Conservation (phyloP, 2,113 vertebrate species). For the Tyrannus savana region DNA sequence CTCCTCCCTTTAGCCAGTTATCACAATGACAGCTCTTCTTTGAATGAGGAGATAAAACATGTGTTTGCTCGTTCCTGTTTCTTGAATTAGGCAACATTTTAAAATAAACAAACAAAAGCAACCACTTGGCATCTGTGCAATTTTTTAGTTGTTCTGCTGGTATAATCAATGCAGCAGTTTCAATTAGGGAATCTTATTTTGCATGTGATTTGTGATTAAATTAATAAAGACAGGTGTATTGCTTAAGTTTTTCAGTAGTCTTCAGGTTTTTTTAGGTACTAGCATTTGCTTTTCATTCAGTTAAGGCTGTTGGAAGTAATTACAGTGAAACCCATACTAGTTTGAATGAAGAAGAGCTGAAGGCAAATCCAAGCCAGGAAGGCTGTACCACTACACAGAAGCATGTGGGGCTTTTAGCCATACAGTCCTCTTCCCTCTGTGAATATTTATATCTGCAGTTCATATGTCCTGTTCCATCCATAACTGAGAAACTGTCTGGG, state of each 20-base stretch:
- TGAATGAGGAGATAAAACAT: background rate
- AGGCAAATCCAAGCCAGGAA: background rate
- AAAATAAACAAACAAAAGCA: background rate
- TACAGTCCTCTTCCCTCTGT: background rate
- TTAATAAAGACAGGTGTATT: background rate
- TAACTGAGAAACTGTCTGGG: background rate
- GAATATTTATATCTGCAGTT: background rate
- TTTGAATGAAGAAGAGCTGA: background rate
- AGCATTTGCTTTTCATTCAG: background rate
- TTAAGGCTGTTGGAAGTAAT: background rate
- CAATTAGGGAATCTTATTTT: background rate
- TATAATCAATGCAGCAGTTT: background rate
- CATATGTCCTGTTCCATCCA: background rate
- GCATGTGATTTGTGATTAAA: background rate
- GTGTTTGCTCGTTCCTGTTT: background rate
- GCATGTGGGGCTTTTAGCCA: background rate
- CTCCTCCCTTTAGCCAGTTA: slow-evolving; percentile 26
- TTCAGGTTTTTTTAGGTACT: background rate
- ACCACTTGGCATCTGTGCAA: background rate
- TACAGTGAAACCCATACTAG: background rate
- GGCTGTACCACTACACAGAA: background rate
- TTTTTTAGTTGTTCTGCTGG: background rate
- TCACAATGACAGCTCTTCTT: background rate
- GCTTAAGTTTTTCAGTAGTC: background rate
- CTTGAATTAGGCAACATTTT: background rate